Evolutionary conservation across 2,888 invertebrate genomes (phyloP), one percentile per base, ranked within the genome.

Genomic region (Caenorhabditis sp.): DNA sequence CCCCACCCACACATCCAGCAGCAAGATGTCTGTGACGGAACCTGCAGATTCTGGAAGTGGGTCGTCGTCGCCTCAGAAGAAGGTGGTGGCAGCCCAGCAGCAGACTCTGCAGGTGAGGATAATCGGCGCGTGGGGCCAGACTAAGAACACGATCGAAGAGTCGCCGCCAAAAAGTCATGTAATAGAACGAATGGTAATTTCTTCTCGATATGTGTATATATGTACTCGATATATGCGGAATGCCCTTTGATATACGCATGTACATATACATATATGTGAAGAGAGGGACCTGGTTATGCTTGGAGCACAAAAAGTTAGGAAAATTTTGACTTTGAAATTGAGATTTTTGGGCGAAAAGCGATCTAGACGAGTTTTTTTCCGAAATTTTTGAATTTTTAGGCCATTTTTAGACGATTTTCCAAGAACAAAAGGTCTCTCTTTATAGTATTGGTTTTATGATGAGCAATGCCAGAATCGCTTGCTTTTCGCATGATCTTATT

Each of bases 1-100:
- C 49, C 6, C 22, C 54, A 10, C 24, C 19, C 5, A 19, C 47
- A 44, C 58, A 58, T 31, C 14, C 5, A 38, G 8, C 44, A 54
- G 28, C 58, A 80, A 68, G 54, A 83, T 83, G 83, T 83, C 83
- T 79, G 83, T 83, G 49, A 70, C 61, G 58, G 79, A 83, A 80
- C 83, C 83, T 83, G 83, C 83, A 83, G 83, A 80, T 58, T 79
- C 83, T 74, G 83, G 77, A 44, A 72, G 63, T 58, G 54, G 66
- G 49, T n/a, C n/a, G n/a, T n/a, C n/a, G n/a, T n/a, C n/a, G n/a
- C n/a, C 41, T 16, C 19, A 28, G 44, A 44, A 10, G 38, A 61
- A 2, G 28, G n/a, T n/a, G 66, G 44, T 68, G 16, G n/a, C 44
- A 7, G n/a, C 47, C 12, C 47, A 47, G 35, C 49, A 59, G 26